These are phyloP conservation scores for Zosterops hypoxanthus DNA, from an alignment of 2,113 vertebrate genomes.

Conservation along the genomic window DNA sequence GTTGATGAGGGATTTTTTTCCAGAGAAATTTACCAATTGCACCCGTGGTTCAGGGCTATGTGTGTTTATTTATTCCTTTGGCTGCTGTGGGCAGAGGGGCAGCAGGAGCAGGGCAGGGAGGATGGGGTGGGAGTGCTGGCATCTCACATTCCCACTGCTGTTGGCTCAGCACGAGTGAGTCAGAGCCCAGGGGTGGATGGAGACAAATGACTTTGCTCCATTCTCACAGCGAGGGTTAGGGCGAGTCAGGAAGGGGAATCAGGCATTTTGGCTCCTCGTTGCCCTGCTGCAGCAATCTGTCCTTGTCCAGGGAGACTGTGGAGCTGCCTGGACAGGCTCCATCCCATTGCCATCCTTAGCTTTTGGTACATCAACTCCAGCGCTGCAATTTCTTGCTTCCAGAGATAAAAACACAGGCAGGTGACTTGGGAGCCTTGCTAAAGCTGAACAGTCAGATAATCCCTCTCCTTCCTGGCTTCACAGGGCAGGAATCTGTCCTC, in stretches of 20 bases:
- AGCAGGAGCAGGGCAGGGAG: not conserved
- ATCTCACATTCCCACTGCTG: not conserved
- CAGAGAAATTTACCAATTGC: not conserved
- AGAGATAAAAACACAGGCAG: not conserved
- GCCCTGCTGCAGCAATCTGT: not conserved
- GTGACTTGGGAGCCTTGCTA: not conserved
- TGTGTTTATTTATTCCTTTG: not conserved
- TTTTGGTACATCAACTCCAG: not conserved
- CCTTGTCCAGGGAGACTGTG: not conserved
- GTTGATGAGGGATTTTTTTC: accelerated
- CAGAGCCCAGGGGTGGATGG: constrained; percentile 7
- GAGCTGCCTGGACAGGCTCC: not conserved
- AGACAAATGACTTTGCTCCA: not conserved
- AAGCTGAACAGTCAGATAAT: not conserved
- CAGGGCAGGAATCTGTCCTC: not conserved
- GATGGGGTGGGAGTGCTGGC: not conserved
- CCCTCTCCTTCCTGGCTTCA: not conserved
- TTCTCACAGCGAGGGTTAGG: not conserved
- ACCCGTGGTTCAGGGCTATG: not conserved
- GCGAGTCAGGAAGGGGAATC: accelerated
- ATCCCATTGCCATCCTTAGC: not conserved
- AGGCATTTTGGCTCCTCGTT: accelerated
- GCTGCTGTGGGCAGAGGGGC: not conserved
- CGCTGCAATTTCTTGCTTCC: not conserved
- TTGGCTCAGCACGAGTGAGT: not conserved